phyloP scores from a whole-genome alignment of 2,797 vertebrate species.

The Enteromius unitaeniatus region DNA sequence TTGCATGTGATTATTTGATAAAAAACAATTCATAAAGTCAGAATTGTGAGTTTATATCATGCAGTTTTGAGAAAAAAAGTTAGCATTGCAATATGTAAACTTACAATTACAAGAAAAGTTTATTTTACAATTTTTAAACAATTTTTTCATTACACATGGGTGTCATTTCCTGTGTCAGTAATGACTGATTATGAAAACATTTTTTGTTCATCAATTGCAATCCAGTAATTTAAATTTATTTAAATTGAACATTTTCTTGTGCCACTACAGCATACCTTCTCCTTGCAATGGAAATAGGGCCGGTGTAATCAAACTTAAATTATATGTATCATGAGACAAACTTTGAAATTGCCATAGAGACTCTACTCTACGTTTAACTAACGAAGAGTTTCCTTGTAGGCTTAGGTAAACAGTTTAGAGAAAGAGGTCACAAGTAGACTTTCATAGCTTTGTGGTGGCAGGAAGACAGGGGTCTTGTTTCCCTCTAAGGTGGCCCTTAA shows the following conservation, averaged over 20 bases:
- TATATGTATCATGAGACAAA: not conserved
- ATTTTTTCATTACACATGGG: not conserved
- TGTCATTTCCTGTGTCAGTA: not conserved
- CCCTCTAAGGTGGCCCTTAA: slow-evolving; percentile 12
- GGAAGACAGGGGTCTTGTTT: slow-evolving; percentile 9
- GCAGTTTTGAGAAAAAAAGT: too few species aligned
- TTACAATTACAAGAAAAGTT: too few species aligned
- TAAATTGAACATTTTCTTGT: not conserved
- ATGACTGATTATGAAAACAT: not conserved
- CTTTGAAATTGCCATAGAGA: slow-evolving; percentile 35
- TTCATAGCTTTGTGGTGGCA: slow-evolving; percentile 42
- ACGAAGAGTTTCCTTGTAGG: slow-evolving; percentile 19
- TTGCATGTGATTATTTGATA: too few species aligned
- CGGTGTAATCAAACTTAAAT: slow-evolving; percentile 3
- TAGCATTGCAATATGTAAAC: too few species aligned
- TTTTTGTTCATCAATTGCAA: not conserved
- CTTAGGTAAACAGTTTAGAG: slow-evolving; percentile 53
- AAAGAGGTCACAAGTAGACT: slow-evolving; percentile 38
- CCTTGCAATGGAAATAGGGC: not conserved
- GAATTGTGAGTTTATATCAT: too few species aligned
- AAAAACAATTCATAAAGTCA: too few species aligned
- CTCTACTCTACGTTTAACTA: too few species aligned
- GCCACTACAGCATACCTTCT: not conserved
- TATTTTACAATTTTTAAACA: too few species aligned
- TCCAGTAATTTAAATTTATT: not conserved